phyloP scores from a whole-genome alignment of 1,140 invertebrate genomes.

The Drosophila triauraria region DNA sequence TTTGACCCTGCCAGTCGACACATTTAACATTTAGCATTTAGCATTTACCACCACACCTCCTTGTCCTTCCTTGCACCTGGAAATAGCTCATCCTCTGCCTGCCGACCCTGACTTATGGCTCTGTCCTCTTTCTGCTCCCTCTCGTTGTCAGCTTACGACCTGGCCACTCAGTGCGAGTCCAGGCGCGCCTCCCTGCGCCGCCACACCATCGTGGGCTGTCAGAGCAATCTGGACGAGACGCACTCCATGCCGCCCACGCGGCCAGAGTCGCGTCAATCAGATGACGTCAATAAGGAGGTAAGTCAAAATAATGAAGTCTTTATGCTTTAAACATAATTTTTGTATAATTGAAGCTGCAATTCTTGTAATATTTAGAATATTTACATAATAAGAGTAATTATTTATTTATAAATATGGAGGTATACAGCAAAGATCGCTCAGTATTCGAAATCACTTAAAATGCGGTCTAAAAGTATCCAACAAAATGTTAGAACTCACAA shows the following conservation, averaged over 20 bases:
- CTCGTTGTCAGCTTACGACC: constrained; percentile 88
- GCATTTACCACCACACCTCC: not conserved
- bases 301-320: constrained; percentile 3
- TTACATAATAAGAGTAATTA: not conserved
- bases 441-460: too few species aligned
- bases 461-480: too few species aligned
- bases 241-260: constrained; percentile 91
- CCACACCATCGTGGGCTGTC: constrained; percentile 89
- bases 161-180: constrained; percentile 92
- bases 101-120: constrained; percentile 34
- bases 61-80: constrained; percentile 17
- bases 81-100: constrained; percentile 28
- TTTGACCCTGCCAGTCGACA: constrained; percentile 24
- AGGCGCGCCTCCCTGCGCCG: constrained; percentile 89
- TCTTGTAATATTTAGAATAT: too few species aligned
- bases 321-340: not conserved
- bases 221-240: constrained; percentile 86
- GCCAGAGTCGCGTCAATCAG: constrained; percentile 87
- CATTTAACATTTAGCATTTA: constrained; percentile 39
- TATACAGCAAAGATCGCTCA: too few species aligned
- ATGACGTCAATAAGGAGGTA: constrained; percentile 83
- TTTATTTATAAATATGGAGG: not conserved
- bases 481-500: too few species aligned
- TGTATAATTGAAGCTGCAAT: not conserved
- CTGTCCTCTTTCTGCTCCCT: constrained; percentile 7